Conservation (phyloP, 2,113 vertebrate species). For the Marmota monax region DNA sequence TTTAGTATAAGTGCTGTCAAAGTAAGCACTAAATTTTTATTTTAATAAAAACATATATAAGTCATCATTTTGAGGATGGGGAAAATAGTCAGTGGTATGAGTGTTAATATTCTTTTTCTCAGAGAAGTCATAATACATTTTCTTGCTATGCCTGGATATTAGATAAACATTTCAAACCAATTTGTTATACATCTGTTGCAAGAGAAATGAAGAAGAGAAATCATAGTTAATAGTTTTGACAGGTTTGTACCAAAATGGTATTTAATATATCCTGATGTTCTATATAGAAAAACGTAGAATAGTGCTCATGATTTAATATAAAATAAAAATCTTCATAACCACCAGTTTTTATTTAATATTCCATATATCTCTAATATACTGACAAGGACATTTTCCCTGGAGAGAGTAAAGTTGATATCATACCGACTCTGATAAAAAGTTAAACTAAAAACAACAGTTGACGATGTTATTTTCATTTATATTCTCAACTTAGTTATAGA, state of each 20-base stretch:
- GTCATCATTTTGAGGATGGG: slow-evolving; percentile 21
- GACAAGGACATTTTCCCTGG: slow-evolving; percentile 15
- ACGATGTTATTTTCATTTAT: slow-evolving; percentile 53
- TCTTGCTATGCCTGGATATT: slow-evolving; percentile 32
- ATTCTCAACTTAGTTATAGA: slow-evolving; percentile 29
- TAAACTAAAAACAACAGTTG: not conserved
- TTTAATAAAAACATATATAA: not conserved
- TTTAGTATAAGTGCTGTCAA: too few relatives aligned
- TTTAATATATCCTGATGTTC: slow-evolving; percentile 53
- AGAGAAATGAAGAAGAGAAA: not conserved
- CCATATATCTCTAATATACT: not conserved
- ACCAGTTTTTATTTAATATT: not conserved
- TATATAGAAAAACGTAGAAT: not conserved
- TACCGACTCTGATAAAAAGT: slow-evolving; percentile 15
- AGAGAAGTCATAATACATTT: slow-evolving; percentile 26
- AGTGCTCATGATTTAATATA: slow-evolving; percentile 49
- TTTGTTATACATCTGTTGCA: slow-evolving; percentile 57
- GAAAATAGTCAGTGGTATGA: not conserved
- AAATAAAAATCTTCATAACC: slow-evolving; percentile 42
- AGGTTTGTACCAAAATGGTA: slow-evolving; percentile 58
- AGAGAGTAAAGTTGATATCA: not conserved
- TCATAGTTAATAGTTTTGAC: slow-evolving; percentile 57
- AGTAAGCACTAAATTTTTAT: not conserved
- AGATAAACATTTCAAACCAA: not conserved
- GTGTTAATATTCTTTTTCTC: slow-evolving; percentile 16